phyloP scores from a whole-genome alignment of 2,113 vertebrate genomes.

The Pachypanchax playfairii region DNA sequence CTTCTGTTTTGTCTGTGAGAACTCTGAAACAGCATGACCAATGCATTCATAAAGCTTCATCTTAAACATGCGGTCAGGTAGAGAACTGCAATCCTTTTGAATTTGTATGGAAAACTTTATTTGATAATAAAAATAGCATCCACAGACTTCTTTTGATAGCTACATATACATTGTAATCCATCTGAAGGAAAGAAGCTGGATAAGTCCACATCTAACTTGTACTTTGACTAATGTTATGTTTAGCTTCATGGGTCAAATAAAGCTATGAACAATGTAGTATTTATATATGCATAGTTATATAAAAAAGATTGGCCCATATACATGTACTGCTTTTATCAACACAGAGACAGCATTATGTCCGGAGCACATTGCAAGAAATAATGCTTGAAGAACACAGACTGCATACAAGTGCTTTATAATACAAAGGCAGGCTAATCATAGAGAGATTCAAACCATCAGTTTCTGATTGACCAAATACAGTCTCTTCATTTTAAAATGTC shows the following conservation, averaged over 20 bases:
- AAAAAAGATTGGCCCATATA: constrained; percentile 95
- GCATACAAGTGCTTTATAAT: constrained; percentile 91
- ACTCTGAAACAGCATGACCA: constrained; percentile 17
- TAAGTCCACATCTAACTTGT: constrained; percentile 88
- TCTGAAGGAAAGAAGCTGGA: constrained; percentile 89
- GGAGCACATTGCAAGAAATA: constrained; percentile 89
- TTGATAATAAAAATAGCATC: constrained; percentile 97
- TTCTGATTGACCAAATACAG: constrained; percentile 87
- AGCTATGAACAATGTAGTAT: constrained; percentile 99
- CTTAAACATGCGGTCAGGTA: constrained; percentile 11
- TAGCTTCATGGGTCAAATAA: constrained; percentile 95
- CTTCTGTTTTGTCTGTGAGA: no score
- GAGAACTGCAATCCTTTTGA: constrained; percentile 71
- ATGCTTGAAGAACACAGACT: constrained; percentile 89
- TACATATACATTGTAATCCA: constrained; percentile 94
- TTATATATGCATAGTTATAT: constrained; percentile 99
- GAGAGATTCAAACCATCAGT: constrained; percentile 85
- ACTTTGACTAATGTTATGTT: constrained; percentile 90
- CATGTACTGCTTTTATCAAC: constrained; percentile 94
- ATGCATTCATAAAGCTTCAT: constrained; percentile 15
- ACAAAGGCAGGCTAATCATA: constrained; percentile 91
- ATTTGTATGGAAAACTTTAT: constrained; percentile 97
- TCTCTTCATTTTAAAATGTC: constrained; percentile 88
- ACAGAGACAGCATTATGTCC: constrained; percentile 90
- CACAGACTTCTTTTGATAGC: constrained; percentile 93